Evolutionary conservation across 23 tunicate genomes (phyloP).

Genomic region (Trididemnum nubilum): DNA sequence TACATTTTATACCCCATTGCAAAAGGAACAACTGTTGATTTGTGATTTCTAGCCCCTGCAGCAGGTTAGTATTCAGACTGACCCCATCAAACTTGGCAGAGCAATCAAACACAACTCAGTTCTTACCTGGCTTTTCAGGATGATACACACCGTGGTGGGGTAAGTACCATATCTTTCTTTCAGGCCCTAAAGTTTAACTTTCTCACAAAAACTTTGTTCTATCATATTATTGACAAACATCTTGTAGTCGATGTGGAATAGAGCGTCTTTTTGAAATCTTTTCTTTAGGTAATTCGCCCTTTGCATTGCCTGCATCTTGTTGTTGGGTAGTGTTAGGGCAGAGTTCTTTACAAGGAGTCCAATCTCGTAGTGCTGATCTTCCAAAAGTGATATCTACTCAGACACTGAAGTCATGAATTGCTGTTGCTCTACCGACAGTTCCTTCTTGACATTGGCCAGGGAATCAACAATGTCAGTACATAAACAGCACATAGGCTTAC

Average conservation of each 20-base stretch:
- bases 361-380: conserved; percentile 45
- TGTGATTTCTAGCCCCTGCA: no score
- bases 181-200: no score
- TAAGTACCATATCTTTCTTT: no score
- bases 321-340: conserved; percentile 15
- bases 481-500: conserved; percentile 23
- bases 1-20: not conserved
- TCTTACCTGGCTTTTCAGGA: no score
- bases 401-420: conserved; percentile 27
- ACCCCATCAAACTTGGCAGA: no score
- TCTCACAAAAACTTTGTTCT: conserved; percentile 20
- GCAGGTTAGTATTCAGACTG: no score
- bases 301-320: conserved; percentile 43
- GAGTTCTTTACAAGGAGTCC: conserved; percentile 24
- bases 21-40: no score
- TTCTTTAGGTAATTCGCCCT: conserved; percentile 35
- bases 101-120: no score
- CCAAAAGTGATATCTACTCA: conserved; percentile 10
- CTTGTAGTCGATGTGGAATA: conserved; percentile 28
- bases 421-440: conserved; percentile 41
- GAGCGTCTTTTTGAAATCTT: conserved; percentile 1
- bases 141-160: no score
- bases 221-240: conserved; percentile 45
- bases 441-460: conserved; percentile 22
- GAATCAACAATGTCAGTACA: conserved; percentile 45